phyloP scores from a whole-genome alignment of 2,888 invertebrate genomes.

The Drosophila koepferae region DNA sequence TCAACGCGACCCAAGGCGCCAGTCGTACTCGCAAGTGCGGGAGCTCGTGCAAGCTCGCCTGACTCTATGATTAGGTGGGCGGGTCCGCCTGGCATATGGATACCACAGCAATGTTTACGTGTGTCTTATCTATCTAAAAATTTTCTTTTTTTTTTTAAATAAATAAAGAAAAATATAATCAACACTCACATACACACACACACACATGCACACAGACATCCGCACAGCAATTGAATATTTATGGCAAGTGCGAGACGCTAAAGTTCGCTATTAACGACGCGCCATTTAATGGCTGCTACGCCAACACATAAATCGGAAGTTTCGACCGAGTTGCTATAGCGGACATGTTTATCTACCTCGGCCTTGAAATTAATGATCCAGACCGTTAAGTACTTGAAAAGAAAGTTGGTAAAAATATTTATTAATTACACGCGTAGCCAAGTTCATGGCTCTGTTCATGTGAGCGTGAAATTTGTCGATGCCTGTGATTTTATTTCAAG shows the following conservation, averaged over 20 bases:
- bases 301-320: constrained; percentile 53
- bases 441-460: constrained; percentile 17
- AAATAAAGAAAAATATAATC: constrained; percentile 5
- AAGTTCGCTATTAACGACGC: constrained; percentile 32
- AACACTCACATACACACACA: constrained; percentile 4
- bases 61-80: constrained; percentile 27
- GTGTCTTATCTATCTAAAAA: constrained; percentile 45
- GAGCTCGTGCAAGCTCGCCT: background rate
- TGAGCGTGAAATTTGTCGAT: constrained; percentile 22
- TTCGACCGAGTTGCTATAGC: constrained; percentile 23
- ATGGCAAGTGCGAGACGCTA: constrained; percentile 44
- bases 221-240: constrained; percentile 67
- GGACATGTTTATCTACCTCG: constrained; percentile 42
- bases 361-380: constrained; percentile 61
- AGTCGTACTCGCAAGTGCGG: constrained; percentile 21
- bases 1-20: constrained; percentile 62
- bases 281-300: constrained; percentile 28
- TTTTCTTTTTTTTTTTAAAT: too few relatives aligned
- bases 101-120: constrained; percentile 24
- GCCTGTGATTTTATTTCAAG: background rate
- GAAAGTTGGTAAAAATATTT: constrained; percentile 52
- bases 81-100: constrained; percentile 25
- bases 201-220: background rate
- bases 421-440: constrained; percentile 46
- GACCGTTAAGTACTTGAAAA: constrained; percentile 44